Evolutionary conservation across 2,113 vertebrate genomes (phyloP).

Genomic region (Butorides virescens): DNA sequence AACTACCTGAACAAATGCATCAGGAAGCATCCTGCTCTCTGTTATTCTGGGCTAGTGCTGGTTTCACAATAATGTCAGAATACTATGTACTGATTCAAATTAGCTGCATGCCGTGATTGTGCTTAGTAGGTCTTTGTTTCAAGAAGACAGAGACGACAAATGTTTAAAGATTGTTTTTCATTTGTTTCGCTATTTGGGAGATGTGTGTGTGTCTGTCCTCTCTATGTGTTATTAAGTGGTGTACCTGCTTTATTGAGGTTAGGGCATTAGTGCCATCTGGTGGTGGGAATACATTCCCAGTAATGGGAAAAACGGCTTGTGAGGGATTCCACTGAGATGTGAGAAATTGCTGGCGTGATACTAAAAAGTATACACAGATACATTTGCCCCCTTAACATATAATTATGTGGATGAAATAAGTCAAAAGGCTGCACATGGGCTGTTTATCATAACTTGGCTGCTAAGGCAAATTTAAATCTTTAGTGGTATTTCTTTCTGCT

Average conservation of each 20-base stretch:
- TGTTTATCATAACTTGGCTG: background rate
- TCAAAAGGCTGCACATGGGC: background rate
- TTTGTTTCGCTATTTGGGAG: background rate
- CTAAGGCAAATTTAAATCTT: background rate
- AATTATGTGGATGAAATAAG: background rate
- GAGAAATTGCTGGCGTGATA: background rate
- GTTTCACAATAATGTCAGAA: background rate
- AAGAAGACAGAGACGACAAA: background rate
- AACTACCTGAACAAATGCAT: background rate
- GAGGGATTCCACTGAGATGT: background rate
- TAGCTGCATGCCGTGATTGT: background rate
- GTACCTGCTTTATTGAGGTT: background rate
- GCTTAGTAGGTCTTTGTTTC: background rate
- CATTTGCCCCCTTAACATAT: background rate
- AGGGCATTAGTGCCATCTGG: background rate
- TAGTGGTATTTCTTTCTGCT: background rate
- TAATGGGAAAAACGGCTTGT: accelerated
- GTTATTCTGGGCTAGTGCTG: background rate
- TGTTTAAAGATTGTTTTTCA: background rate
- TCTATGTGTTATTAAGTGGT: accelerated
- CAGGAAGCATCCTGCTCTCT: background rate
- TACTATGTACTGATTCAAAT: background rate
- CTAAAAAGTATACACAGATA: background rate
- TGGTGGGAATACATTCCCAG: background rate
- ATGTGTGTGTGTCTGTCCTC: too few relatives aligned